phyloP scores from a whole-genome alignment of 1,140 invertebrate species.

The Bombus sylvicola region DNA sequence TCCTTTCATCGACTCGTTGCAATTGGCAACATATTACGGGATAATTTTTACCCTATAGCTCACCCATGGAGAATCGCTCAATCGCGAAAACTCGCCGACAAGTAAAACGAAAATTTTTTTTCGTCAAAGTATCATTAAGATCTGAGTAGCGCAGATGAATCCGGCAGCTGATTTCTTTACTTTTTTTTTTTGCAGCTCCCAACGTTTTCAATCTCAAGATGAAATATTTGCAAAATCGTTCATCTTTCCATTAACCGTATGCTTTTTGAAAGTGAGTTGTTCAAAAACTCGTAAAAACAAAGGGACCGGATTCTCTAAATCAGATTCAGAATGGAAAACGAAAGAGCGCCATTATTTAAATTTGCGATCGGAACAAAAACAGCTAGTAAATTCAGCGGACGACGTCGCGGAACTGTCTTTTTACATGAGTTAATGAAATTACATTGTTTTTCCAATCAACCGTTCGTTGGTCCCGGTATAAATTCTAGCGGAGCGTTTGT shows the following conservation, averaged over 20 bases:
- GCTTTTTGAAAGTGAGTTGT: neutral
- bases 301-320: no score
- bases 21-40: conserved; percentile 74
- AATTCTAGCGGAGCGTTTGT: neutral
- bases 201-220: neutral
- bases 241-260: neutral
- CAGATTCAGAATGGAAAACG: neutral
- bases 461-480: conserved; percentile 7
- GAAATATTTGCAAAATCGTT: neutral
- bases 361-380: neutral
- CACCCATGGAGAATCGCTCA: conserved; percentile 58
- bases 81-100: conserved; percentile 62
- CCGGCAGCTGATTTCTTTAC: conserved; percentile 37
- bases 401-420: neutral
- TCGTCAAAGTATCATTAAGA: conserved; percentile 8
- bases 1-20: conserved; percentile 52
- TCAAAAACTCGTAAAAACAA: neutral
- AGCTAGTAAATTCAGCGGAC: neutral
- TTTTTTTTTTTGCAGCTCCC: neutral
- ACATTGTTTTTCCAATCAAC: conserved; percentile 14
- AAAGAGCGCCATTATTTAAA: neutral
- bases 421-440: conserved; percentile 15
- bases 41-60: conserved; percentile 63
- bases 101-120: conserved; percentile 72
- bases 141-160: conserved; percentile 41